A percentile compares a stretch with the other conserved stretches of the same genome.
phyloP scores from a whole-genome alignment of 92 coral and sea anemone species.

The Muricea muricata region DNA sequence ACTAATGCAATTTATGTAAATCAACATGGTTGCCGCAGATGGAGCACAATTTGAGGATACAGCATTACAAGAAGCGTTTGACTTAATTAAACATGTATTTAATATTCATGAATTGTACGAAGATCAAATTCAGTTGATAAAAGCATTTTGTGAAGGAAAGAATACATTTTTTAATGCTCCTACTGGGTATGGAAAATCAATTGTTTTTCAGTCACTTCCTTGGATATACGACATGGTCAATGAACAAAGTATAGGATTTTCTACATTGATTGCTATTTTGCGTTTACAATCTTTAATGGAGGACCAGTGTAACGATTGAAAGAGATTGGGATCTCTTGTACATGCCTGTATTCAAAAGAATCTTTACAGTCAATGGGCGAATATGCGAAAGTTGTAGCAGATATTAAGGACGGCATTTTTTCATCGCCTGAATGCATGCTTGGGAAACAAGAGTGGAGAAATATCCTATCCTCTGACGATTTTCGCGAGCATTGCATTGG shows the following conservation, averaged over 20 bases:
- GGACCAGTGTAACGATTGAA: neutral
- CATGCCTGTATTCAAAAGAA: neutral
- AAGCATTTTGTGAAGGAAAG: neutral
- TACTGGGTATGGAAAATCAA: neutral
- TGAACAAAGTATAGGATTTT: neutral
- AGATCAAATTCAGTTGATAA: constrained; percentile 1
- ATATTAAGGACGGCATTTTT: neutral
- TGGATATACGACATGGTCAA: neutral
- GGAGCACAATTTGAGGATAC: neutral
- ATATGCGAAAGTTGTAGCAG: neutral
- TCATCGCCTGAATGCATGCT: constrained; percentile 17
- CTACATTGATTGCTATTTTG: neutral
- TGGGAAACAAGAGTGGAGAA: constrained; percentile 1
- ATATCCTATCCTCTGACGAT: neutral
- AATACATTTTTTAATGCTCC: constrained; percentile 1
- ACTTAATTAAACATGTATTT: constrained; percentile 9
- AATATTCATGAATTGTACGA: neutral
- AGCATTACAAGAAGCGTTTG: neutral
- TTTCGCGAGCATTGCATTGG: constrained; percentile 20
- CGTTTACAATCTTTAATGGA: neutral
- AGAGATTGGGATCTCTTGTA: neutral
- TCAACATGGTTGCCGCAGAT: neutral
- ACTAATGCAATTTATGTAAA: neutral
- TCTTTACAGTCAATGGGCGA: neutral
- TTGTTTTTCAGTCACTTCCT: neutral